Base-by-base conservation (phyloP, 1,140 invertebrate genomes). In the Scaptomyza hsui region DNA sequence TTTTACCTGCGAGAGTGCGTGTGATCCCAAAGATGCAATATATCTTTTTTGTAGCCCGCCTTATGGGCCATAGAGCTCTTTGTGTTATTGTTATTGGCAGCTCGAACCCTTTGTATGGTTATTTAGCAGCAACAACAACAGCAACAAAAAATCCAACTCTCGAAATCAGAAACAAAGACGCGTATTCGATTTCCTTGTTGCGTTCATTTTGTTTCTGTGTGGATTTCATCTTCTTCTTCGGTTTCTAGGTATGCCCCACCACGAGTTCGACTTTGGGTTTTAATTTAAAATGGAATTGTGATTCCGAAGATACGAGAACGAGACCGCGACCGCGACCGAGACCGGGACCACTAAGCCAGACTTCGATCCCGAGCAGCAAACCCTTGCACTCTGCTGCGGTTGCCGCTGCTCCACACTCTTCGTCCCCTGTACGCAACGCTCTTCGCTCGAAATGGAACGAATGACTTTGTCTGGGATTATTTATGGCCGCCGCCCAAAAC, bases 401-500 rank as follows among this genome's bases (percentile, higher is more conserved):
- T 63, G 48, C 42, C 35, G 48, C 32, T 60, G 32, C 12, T 29
- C 42, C 12, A 18, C 32, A 7, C 39, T 37, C 53, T 15, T 49
- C 24, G 32, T 35, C 48, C 13, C 24, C 4, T 32, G 45, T 52
- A 44, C 63, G 65, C 64, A 62, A 55, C 64, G 62, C 69, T 73
- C 64, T 88, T 89, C 83, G 75, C 78, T 77, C 65, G 83, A 89
- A 89, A 89, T 85, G 83, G 85, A 89, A 89, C 83, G 83, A 89
- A 89, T 89, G 83, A 89, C 83, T 89, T 89, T 89, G 83, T 89
- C 83, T 89, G 75, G 73, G 72, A 83, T 89, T 89, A 89, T 89
- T 89, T 89, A 89, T 78, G 78, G 64, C 78, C 78, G 41, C 78
- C 78, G 68, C 49, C 61, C 60, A 51, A 59, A 67, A 75, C 72